Conservation (phyloP, 2,113 vertebrate genomes). For the Pardalotus punctatus region DNA sequence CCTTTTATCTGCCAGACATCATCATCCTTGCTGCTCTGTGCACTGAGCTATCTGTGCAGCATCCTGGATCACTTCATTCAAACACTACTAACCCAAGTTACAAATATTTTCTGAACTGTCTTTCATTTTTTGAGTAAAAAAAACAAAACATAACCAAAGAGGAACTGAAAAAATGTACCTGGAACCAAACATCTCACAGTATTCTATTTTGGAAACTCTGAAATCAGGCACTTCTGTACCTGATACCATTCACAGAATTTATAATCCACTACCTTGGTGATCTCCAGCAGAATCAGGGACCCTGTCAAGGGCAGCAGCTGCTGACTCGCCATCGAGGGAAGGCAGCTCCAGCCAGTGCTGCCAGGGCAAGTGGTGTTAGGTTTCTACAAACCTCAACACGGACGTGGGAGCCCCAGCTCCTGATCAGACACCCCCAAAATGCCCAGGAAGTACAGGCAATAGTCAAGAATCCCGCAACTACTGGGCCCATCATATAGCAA, state of each 20-base stretch:
- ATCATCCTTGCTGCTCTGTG: neutral
- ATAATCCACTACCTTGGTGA: too few relatives aligned
- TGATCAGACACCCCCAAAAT: neutral
- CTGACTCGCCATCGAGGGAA: rapidly evolving
- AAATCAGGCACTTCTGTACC: neutral
- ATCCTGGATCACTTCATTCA: neutral
- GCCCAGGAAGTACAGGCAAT: neutral
- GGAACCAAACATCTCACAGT: neutral
- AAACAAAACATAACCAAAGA: neutral
- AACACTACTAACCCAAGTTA: neutral
- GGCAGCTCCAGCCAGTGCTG: neutral
- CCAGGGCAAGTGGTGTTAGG: rapidly evolving
- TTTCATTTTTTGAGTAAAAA: neutral
- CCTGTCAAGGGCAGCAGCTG: neutral
- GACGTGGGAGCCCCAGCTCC: neutral
- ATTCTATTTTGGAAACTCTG: neutral
- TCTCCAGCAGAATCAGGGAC: neutral
- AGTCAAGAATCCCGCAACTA: neutral
- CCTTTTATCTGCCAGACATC: neutral
- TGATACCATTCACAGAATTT: neutral
- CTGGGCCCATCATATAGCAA: neutral
- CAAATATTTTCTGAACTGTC: neutral
- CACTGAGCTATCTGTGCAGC: neutral
- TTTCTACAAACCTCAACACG: neutral
- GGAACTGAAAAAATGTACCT: neutral